phyloP scores from a whole-genome alignment of 2,888 invertebrate species.

The Eristalis intricaria region DNA sequence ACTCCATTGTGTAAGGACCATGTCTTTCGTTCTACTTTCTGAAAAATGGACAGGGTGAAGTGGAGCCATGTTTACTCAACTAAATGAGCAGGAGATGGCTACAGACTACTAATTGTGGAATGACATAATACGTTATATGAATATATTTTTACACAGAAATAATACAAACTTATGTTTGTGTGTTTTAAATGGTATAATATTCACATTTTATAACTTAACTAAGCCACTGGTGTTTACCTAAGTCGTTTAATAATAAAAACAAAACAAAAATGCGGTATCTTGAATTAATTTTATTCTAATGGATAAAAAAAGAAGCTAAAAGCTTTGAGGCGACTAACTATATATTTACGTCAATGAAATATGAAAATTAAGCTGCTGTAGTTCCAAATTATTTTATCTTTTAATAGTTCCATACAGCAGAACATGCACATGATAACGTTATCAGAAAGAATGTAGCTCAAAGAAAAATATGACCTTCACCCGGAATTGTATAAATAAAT shows the following conservation, averaged over 20 bases:
- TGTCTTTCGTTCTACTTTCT: constrained; percentile 44
- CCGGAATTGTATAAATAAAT: background rate
- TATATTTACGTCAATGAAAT: background rate
- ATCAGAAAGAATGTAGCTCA: background rate
- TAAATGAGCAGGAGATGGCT: constrained; percentile 63
- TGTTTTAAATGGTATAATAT: background rate
- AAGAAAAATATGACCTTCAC: background rate
- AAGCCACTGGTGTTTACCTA: background rate
- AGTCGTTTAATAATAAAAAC: too few relatives aligned
- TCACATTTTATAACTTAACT: background rate
- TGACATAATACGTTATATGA: constrained; percentile 47
- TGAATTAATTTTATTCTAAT: background rate
- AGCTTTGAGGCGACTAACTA: background rate
- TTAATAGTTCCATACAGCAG: background rate
- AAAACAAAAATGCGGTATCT: background rate
- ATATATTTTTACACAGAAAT: constrained; percentile 15
- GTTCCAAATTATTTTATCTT: background rate
- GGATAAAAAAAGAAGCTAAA: background rate
- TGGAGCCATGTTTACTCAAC: constrained; percentile 62
- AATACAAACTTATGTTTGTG: background rate
- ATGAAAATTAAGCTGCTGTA: background rate
- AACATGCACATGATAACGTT: background rate
- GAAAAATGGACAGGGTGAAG: constrained; percentile 39
- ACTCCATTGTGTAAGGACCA: constrained; percentile 57
- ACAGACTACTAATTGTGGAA: constrained; percentile 62